Evolutionary conservation across 2,113 vertebrate genomes (phyloP), one percentile per base, ranked within the genome.

Genomic region (Anser cygnoides): DNA sequence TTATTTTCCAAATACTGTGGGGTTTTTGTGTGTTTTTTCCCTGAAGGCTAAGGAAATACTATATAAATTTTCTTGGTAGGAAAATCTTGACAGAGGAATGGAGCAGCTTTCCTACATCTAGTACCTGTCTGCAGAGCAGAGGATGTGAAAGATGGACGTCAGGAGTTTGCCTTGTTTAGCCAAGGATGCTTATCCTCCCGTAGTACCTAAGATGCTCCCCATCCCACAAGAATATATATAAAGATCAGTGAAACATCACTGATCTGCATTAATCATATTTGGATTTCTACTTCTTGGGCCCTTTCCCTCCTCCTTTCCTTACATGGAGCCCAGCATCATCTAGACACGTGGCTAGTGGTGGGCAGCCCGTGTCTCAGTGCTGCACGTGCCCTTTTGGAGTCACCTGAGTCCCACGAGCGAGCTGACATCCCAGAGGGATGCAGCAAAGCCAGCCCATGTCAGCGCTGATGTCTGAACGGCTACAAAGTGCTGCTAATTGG

Each of bases 351-450:
- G 52, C 16, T 73, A 35, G 29, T 20, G 8, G 11, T 21, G 58
- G 33, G 33, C 33, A n/a, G 58, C 33, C 20, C 19, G 7, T 19
- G 19, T 71, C 50, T n/a, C 0, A 0, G 37, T 67, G 39, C 75
- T 65, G 28, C 11, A 10, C 6, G 5, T 43, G 29, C 20, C 8
- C 18, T 50, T 67, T 35, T n/a, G 54, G 46, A 43, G 26, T 14
- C n/a, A 9, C 19, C 22, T 0, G 5, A 68, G 41, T 41, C 43
- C 43, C 2, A 1, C 4, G 46, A 28, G 19, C 33, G 35, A 63
- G 37, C 37, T 46, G 6, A 16, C 3, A 0, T 3, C 29, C 46
- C 61, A 29, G 58, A 52, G 52, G 52, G 41, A 23, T 0, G 3
- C 26, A 74, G 12, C 6, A 6, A 25, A 88, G 46, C 11, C 49